phyloP scores from a whole-genome alignment of 2,888 invertebrate species.

The Phortica okadai region DNA sequence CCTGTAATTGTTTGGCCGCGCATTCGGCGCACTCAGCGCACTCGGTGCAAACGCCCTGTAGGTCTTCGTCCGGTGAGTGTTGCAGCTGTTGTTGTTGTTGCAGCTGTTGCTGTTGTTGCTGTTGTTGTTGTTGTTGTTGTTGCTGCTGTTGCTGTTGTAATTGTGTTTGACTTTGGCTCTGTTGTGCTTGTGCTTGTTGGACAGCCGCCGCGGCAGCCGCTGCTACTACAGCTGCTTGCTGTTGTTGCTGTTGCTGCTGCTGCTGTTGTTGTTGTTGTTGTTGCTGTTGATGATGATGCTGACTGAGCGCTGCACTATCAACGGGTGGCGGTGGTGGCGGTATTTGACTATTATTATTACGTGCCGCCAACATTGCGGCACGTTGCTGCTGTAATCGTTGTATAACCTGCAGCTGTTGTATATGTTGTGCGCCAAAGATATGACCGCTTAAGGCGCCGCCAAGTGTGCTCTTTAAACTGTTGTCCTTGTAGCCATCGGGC shows the following conservation, averaged over 20 bases:
- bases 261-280: constrained; percentile 48
- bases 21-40: constrained; percentile 77
- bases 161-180: constrained; percentile 36
- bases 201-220: constrained; percentile 37
- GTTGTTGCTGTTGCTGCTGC: constrained; percentile 48
- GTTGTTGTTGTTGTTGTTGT: constrained; percentile 38
- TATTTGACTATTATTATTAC: constrained; percentile 65
- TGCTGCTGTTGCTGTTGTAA: constrained; percentile 44
- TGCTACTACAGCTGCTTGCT: constrained; percentile 40
- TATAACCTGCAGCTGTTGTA: constrained; percentile 81
- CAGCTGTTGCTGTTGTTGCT: constrained; percentile 43
- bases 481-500: constrained; percentile 93
- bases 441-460: constrained; percentile 80
- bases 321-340: constrained; percentile 59
- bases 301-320: constrained; percentile 49
- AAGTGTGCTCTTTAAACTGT: constrained; percentile 82
- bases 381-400: constrained; percentile 81
- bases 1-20: constrained; percentile 75
- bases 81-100: constrained; percentile 43
- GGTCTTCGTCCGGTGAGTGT: constrained; percentile 69
- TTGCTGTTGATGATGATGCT: constrained; percentile 53
- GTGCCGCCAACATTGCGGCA: constrained; percentile 77
- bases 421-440: constrained; percentile 82
- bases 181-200: constrained; percentile 46
- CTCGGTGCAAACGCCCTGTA: constrained; percentile 75